Conservation (phyloP, 2,888 invertebrate species). For the Microplitis deprimator region DNA sequence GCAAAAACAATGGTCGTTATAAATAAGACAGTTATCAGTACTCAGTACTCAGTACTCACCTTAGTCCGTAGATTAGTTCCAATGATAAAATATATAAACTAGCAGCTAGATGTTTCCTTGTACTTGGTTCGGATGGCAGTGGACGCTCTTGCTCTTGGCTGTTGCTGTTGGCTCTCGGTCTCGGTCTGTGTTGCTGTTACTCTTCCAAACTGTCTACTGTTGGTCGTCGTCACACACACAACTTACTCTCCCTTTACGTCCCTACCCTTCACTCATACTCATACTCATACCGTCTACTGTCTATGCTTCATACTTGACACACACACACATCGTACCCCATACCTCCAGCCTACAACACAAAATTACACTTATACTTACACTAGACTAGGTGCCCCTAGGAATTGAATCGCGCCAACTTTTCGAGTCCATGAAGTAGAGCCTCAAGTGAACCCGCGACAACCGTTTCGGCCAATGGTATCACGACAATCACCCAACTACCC, state of each 20-base stretch:
- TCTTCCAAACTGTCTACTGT: neutral
- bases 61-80: conserved; percentile 36
- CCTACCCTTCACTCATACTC: conserved; percentile 32
- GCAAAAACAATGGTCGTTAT: too few relatives aligned
- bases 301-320: conserved; percentile 5
- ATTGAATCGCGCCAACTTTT: conserved; percentile 44
- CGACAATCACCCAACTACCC: conserved; percentile 41
- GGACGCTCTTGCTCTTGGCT: conserved; percentile 59
- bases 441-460: conserved; percentile 57
- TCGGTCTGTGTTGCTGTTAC: neutral
- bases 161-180: neutral
- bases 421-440: conserved; percentile 42
- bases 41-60: conserved; percentile 46
- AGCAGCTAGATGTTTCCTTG: conserved; percentile 59
- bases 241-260: conserved; percentile 53
- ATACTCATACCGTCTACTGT: neutral
- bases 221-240: conserved; percentile 41
- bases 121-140: conserved; percentile 64
- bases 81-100: conserved; percentile 45
- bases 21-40: neutral
- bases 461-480: conserved; percentile 34
- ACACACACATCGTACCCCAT: neutral
- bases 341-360: neutral
- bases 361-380: too few relatives aligned
- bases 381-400: conserved; percentile 36